Conservation (phyloP, 2,113 vertebrate species). For the Ailuropoda melanoleuca region DNA sequence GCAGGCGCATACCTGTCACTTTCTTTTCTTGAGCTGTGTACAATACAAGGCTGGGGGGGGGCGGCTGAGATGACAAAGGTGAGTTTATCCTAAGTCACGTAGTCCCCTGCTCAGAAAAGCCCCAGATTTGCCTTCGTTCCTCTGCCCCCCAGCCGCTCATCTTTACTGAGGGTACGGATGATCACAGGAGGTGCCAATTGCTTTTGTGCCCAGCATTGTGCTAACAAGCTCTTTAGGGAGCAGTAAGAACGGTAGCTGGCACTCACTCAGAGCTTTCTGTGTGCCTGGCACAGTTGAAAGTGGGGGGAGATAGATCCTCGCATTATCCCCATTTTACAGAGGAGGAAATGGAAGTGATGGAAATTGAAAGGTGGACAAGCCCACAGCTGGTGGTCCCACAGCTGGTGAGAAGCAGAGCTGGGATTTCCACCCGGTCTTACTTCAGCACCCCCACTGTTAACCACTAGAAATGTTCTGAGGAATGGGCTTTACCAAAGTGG, state of each 20-base stretch:
- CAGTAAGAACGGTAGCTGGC: background rate
- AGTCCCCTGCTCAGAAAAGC: background rate
- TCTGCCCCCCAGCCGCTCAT: background rate
- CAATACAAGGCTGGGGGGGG: background rate
- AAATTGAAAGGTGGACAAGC: background rate
- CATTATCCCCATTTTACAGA: slow-evolving; percentile 32
- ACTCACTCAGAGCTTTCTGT: background rate
- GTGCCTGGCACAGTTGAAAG: slow-evolving; percentile 28
- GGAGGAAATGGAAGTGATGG: slow-evolving; percentile 10
- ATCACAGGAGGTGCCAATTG: background rate
- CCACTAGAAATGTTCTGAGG: background rate
- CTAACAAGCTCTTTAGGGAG: background rate
- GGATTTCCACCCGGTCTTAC: background rate
- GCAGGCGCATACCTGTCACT: background rate
- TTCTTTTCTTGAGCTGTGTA: slow-evolving; percentile 7
- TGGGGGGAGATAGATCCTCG: background rate
- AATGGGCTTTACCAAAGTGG: slow-evolving; percentile 20
- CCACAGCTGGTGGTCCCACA: background rate
- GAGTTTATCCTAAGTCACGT: background rate
- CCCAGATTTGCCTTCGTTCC: background rate
- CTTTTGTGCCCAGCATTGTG: background rate
- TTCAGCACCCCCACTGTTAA: background rate
- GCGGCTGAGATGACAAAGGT: background rate
- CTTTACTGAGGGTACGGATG: background rate
- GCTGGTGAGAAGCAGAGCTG: background rate